A percentile compares a stretch with the other conserved stretches of the same genome.
These are phyloP conservation scores for Branchipolynoe longqiensis DNA, from an alignment of 2,888 invertebrate species.

Conservation along the genomic window DNA sequence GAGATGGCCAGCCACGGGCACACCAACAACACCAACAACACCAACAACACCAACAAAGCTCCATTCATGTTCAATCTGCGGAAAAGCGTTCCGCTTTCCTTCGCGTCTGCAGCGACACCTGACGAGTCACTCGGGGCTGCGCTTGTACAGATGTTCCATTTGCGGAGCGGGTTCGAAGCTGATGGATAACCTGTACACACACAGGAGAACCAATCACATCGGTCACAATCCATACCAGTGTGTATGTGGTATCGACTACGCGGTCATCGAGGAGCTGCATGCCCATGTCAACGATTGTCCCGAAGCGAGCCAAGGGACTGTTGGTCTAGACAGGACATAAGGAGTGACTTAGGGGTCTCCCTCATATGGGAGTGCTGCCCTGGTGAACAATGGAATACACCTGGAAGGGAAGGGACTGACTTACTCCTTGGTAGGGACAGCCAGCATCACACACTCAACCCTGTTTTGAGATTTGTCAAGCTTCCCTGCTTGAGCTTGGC, in stretches of 20 bases:
- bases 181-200: conserved; percentile 23
- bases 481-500: too few species aligned
- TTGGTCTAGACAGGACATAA: too few species aligned
- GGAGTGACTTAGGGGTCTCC: too few species aligned
- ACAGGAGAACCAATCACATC: neutral
- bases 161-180: conserved; percentile 7
- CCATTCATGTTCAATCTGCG: conserved; percentile 19
- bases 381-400: too few species aligned
- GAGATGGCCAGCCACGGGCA: neutral
- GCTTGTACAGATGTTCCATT: neutral
- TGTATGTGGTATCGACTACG: conserved; percentile 13
- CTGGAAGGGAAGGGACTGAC: too few species aligned
- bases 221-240: conserved; percentile 21
- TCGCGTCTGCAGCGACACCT: conserved; percentile 27
- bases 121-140: conserved; percentile 10
- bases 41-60: too few species aligned
- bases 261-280: neutral
- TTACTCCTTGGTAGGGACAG: too few species aligned
- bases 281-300: neutral
- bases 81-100: neutral
- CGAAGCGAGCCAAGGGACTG: too few species aligned
- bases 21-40: too few species aligned
- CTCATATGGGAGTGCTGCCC: too few species aligned
- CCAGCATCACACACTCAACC: too few species aligned
- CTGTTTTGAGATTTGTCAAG: too few species aligned